Conservation (phyloP, 2,888 invertebrate genomes). For the Empis stercorea region DNA sequence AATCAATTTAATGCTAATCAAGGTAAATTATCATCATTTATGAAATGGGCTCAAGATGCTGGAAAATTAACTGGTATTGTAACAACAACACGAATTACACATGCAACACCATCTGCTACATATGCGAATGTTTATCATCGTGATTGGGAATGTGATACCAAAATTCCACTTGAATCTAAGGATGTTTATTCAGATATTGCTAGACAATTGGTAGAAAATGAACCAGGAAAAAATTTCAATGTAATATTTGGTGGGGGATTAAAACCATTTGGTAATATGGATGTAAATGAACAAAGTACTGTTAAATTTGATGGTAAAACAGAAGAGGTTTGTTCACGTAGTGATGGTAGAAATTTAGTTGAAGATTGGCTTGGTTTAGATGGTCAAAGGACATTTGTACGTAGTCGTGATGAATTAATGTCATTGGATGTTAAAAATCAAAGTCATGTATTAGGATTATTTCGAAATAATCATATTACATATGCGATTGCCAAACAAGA, state of each 20-base stretch:
- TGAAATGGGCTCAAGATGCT: conserved; percentile 45
- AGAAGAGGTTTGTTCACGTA: conserved; percentile 35
- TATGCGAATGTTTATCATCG: conserved; percentile 43
- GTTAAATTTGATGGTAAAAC: conserved; percentile 24
- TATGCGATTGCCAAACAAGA: conserved; percentile 40
- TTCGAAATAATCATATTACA: conserved; percentile 44
- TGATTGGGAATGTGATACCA: conserved; percentile 47
- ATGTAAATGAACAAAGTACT: conserved; percentile 15
- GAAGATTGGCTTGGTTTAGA: conserved; percentile 40
- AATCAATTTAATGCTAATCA: conserved; percentile 27
- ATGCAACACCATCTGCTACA: conserved; percentile 49
- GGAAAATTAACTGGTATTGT: conserved; percentile 50
- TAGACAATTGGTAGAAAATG: conserved; percentile 46
- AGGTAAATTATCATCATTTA: conserved; percentile 38
- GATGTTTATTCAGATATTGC: conserved; percentile 45
- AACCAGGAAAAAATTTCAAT: conserved; percentile 46
- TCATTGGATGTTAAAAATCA: conserved; percentile 32
- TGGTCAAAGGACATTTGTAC: conserved; percentile 32
- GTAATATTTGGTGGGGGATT: conserved; percentile 52
- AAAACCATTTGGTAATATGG: conserved; percentile 34
- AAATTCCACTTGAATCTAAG: conserved; percentile 23
- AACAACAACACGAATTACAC: conserved; percentile 51
- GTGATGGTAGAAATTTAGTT: conserved; percentile 44
- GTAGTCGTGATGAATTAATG: conserved; percentile 32
- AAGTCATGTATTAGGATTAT: conserved; percentile 42